Base-by-base conservation (phyloP, 2,888 invertebrate species). In the Andrena praecox region DNA sequence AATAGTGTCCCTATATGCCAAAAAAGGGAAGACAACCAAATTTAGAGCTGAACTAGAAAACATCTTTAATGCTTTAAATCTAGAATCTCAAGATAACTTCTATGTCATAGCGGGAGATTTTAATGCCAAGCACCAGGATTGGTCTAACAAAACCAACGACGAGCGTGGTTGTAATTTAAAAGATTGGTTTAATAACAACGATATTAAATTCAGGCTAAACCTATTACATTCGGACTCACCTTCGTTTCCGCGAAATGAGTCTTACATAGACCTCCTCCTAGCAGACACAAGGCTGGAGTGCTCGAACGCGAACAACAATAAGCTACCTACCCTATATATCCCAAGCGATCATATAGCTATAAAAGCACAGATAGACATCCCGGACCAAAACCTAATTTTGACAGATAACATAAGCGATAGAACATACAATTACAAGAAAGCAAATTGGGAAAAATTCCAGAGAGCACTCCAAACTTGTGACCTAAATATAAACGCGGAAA, bases 331-430 rank as follows among this genome's bases (percentile, higher is more conserved):
- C 27, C 0, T 60, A 10, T 7, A 60, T 12, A 12, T 31, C 2
- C 12, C 59, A 60, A 60, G 59, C n/a, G 59, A 60, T 31, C 59
- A 60, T n/a, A 31, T 6, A 60, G 59, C 59, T 7, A 31, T 60
- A 4, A 24, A 29, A 31, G 24, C 59, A 29, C 59, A 60, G 7
- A 60, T 60, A 16, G 12, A 6, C 0, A 60, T 60, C 7, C 59
- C 59, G 6, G 7, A 29, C 6, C 31, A 31, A 60, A 60, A 16
- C 16, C 35, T 10, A 35, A 60, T 60, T n/a, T 0, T 29, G 0
- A 60, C 2, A 12, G 59, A 29, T 16, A 29, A 31, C 31, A 7
- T 2, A n/a, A n/a, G 7, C 35, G n/a, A 31, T n/a, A 60, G 2
- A 31, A n/a, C 31, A 29, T 60, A 31, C 7, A n/a, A 60, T 4